phyloP scores from a whole-genome alignment of 2,888 invertebrate species.

The Nudaria mundana region DNA sequence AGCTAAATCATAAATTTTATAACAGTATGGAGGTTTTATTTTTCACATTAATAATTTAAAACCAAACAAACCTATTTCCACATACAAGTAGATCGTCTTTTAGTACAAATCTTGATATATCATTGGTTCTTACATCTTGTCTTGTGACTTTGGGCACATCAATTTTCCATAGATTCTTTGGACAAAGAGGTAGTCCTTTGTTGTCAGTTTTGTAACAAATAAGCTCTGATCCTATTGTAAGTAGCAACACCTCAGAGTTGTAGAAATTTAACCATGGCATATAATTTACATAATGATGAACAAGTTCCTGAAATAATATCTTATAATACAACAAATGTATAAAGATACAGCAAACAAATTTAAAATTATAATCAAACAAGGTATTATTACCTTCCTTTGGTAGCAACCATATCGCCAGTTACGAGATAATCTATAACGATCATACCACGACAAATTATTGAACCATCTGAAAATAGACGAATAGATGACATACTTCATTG shows the following conservation, averaged over 20 bases:
- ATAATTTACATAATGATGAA: conserved; percentile 54
- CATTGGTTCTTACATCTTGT: conserved; percentile 66
- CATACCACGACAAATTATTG: conserved; percentile 39
- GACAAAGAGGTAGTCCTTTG: conserved; percentile 43
- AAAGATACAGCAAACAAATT: not conserved
- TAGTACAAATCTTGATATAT: conserved; percentile 66
- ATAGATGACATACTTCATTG: too few species aligned
- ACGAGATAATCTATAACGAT: conserved; percentile 54
- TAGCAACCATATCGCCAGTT: conserved; percentile 67
- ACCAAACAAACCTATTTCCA: conserved; percentile 71
- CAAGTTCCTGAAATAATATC: conserved; percentile 46
- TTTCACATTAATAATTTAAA: too few species aligned
- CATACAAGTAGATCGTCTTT: conserved; percentile 55
- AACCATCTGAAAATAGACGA: conserved; percentile 8
- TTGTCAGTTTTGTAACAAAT: conserved; percentile 47
- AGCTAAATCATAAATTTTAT: too few species aligned
- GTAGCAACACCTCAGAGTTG: conserved; percentile 47
- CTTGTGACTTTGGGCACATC: conserved; percentile 55
- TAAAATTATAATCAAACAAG: too few species aligned
- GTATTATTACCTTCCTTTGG: conserved; percentile 39
- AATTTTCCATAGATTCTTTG: conserved; percentile 46
- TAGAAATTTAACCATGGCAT: conserved; percentile 67
- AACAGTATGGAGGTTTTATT: too few species aligned
- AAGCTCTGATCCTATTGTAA: conserved; percentile 57
- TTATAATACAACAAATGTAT: not conserved